Percentiles rank a stretch among this genome's conserved stretches.
Conservation (phyloP, 2,888 invertebrate genomes). For the Psylliodes chrysocephalus region DNA sequence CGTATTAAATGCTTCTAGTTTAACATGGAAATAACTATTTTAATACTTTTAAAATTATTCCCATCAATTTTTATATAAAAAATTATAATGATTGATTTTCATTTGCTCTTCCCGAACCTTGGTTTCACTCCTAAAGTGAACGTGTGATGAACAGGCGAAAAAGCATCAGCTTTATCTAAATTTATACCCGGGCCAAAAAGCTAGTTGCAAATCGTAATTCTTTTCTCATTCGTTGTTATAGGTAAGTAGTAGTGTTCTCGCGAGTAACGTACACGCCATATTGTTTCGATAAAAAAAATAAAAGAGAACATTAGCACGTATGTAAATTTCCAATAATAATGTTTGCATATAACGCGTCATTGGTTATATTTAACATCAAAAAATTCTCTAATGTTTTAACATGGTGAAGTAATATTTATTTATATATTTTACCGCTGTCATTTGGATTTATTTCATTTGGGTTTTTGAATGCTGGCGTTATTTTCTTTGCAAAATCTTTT, state of each 20-base stretch:
- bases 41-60: too few relatives aligned
- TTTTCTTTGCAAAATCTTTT: too few relatives aligned
- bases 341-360: background rate
- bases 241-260: background rate
- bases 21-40: too few relatives aligned
- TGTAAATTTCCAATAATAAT: background rate
- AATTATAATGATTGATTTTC: too few relatives aligned
- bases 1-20: too few relatives aligned
- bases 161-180: slow-evolving; percentile 8
- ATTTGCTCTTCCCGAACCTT: background rate
- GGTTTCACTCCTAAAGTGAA: background rate
- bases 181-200: slow-evolving; percentile 4
- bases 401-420: slow-evolving; percentile 6
- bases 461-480: too few relatives aligned
- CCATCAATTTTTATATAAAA: too few relatives aligned
- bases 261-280: background rate
- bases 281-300: background rate
- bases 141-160: background rate
- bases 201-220: background rate
- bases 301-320: background rate
- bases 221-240: too few relatives aligned
- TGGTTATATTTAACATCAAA: background rate
- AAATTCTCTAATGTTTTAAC: background rate
- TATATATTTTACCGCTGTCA: background rate
- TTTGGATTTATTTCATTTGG: background rate